phyloP scores from a whole-genome alignment of 2,888 invertebrate species.

The Elegia similella region DNA sequence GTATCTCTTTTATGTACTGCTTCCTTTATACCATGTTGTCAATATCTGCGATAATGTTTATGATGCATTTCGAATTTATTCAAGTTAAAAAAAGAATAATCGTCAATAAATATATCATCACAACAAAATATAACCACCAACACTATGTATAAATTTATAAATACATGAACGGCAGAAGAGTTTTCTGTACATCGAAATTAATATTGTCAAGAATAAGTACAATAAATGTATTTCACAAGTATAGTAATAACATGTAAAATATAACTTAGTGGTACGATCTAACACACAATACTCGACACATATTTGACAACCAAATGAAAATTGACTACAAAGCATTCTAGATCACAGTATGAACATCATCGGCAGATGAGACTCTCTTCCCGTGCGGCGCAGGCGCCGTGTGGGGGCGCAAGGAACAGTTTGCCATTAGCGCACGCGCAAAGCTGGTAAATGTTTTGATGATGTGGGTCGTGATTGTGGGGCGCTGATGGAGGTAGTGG shows the following conservation, averaged over 20 bases:
- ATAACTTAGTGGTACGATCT: conserved; percentile 9
- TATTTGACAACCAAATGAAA: conserved; percentile 7
- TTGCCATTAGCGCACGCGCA: conserved; percentile 96
- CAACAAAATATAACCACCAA: not conserved
- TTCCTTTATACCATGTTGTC: too few species aligned
- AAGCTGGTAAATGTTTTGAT: conserved; percentile 91
- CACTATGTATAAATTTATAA: too few species aligned
- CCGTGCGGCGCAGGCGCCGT: conserved; percentile 87
- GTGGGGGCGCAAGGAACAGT: conserved; percentile 92
- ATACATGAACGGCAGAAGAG: not conserved
- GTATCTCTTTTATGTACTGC: not conserved
- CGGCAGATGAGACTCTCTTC: conserved; percentile 79
- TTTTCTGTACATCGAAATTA: not conserved
- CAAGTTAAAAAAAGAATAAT: too few species aligned
- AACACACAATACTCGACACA: not conserved
- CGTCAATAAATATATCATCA: too few species aligned
- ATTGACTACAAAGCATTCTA: conserved; percentile 24
- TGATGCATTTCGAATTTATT: too few species aligned
- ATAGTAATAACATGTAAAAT: conserved; percentile 3
- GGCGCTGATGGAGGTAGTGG: conserved; percentile 75
- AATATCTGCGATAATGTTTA: too few species aligned
- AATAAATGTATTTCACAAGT: not conserved
- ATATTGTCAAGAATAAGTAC: not conserved
- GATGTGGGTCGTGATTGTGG: conserved; percentile 76
- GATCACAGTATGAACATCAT: conserved; percentile 54